These are phyloP conservation scores for Danio aesculapii DNA, from an alignment of 2,797 vertebrate species.

Conservation along the genomic window DNA sequence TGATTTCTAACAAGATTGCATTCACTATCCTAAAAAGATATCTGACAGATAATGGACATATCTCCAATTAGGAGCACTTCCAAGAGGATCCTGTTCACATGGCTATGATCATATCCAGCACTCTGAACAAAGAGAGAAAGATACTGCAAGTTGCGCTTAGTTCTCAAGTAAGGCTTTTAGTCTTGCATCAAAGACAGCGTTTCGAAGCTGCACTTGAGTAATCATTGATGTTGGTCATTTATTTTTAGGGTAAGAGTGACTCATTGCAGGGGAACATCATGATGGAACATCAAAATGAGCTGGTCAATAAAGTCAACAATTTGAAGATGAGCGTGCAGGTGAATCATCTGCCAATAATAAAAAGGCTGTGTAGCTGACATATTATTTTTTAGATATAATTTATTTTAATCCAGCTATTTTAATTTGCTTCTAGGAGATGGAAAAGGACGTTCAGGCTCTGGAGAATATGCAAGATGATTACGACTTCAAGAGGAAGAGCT, in stretches of 20 bases:
- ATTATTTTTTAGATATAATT: background rate
- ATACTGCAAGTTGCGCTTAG: conserved; percentile 77
- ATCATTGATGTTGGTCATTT: background rate
- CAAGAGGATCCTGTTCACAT: conserved; percentile 85
- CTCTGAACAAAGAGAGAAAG: conserved; percentile 84
- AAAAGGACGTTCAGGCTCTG: conserved; percentile 84
- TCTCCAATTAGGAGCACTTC: conserved; percentile 78
- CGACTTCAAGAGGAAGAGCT: conserved; percentile 86
- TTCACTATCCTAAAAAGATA: background rate
- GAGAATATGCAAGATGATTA: conserved; percentile 88
- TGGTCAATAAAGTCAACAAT: conserved; percentile 78
- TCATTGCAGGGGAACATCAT: conserved; percentile 72
- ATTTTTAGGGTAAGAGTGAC: conserved; percentile 73
- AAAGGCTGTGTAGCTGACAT: background rate
- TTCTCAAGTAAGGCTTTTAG: conserved; percentile 61
- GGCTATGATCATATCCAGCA: conserved; percentile 86
- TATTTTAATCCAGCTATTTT: background rate
- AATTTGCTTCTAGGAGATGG: conserved; percentile 74
- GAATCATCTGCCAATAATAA: conserved; percentile 41
- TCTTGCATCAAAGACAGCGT: background rate
- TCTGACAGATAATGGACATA: background rate
- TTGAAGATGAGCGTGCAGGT: conserved; percentile 83
- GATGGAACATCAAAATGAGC: conserved; percentile 82
- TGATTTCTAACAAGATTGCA: background rate
- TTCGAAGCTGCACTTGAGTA: background rate